Base-by-base conservation (phyloP, 2,888 invertebrate species). In the Plemyria rubiginata region DNA sequence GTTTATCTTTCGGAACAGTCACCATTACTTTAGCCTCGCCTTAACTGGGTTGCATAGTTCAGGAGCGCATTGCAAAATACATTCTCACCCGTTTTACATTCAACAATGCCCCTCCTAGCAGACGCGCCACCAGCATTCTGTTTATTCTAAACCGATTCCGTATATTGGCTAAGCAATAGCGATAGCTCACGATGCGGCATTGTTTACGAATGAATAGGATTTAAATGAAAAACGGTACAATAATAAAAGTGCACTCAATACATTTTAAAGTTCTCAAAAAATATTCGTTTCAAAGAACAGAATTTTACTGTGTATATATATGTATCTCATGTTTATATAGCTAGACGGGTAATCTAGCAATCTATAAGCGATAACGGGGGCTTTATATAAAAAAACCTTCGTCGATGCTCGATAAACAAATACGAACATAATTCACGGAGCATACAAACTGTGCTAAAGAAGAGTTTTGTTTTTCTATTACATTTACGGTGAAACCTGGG, bases 1-100 rank as follows among this genome's bases (percentile, higher is more conserved):
- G 58, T 62, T 62, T 63, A 63, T 63, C 62, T 63, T 59, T 59
- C 49, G 46, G 15, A 63, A 36, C 62, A 63, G 62, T 63, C 54
- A 32, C 62, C 62, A 63, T 63, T 63, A 63, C 51, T 63, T 63
- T 50, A 62, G 51, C 41, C 22, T 12, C 46, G 51, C 58, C 46
- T 51, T 58, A 58, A 54, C 62, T 55, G 59, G 59, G 63, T 55
- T 60, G 55, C 59, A 60, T 60, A 64, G 59, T 56, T 53, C 56
- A 60, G 43, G 43, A 60, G 59, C 63, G 28, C 51, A 59, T 60
- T 45, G 60, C 56, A 48, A 52, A 60, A 59, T 59, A 51, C 46
- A 54, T 54, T 59, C 41, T 8, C 16, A 48, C 46, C 40, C 54
- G 55, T 41, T 63, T 49, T 50, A 51, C 13, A 54, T 49, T 49